Conservation (phyloP, 2,113 vertebrate genomes). For the Oriolus oriolus region DNA sequence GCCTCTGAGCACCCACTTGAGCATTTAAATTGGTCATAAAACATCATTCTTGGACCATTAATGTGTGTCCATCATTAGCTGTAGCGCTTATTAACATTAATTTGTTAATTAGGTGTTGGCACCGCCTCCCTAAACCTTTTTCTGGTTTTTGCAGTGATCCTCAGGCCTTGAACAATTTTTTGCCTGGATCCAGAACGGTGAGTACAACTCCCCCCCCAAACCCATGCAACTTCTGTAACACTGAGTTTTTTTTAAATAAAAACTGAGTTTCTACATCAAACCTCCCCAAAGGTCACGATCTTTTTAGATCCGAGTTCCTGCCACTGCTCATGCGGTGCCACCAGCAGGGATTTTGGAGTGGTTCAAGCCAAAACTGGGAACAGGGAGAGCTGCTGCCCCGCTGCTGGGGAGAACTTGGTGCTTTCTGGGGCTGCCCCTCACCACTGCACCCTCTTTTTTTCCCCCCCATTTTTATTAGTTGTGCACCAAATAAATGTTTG, state of each 20-base stretch:
- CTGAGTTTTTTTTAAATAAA: not conserved
- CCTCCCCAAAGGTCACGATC: not conserved
- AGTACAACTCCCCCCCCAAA: not conserved
- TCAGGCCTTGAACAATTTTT: not conserved
- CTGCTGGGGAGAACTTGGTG: rapidly evolving
- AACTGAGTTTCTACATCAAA: not conserved
- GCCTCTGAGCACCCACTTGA: not conserved
- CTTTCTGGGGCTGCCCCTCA: not conserved
- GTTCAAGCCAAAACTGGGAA: not conserved
- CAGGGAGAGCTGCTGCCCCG: not conserved
- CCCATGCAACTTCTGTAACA: rapidly evolving
- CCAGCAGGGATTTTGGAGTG: not conserved
- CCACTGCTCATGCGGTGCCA: rapidly evolving
- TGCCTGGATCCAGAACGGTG: not conserved
- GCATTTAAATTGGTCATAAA: not conserved
- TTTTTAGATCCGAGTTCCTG: not conserved
- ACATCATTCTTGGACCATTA: not conserved
- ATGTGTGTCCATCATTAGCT: rapidly evolving
- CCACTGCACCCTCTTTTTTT: not conserved
- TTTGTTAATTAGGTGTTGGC: not conserved
- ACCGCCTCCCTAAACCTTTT: not conserved
- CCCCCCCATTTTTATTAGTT: not conserved
- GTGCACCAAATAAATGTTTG: not conserved
- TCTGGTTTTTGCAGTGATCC: not conserved
- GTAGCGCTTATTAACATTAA: not conserved